A percentile compares a stretch with the other conserved stretches of the same genome.
phyloP scores from a whole-genome alignment of 1,140 invertebrate species.

The Drosophila bocqueti region DNA sequence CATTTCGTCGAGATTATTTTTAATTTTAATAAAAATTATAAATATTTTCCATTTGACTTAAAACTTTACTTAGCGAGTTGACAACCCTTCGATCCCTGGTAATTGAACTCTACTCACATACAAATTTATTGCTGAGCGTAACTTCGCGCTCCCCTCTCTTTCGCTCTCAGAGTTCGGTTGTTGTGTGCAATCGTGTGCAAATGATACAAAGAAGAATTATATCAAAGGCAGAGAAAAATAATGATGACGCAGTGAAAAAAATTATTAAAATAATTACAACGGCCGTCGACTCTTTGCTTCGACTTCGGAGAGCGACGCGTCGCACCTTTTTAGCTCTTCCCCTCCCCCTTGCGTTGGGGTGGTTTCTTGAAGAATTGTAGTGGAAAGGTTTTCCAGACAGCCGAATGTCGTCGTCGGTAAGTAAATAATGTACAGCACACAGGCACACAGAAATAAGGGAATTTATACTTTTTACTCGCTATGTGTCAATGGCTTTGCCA shows the following conservation, averaged over 20 bases:
- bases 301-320: slow-evolving; percentile 41
- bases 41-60: background rate
- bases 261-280: slow-evolving; percentile 83
- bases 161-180: slow-evolving; percentile 18
- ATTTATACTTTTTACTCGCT: slow-evolving; percentile 40
- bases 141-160: slow-evolving; percentile 41
- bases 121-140: slow-evolving; percentile 48
- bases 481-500: slow-evolving; percentile 63
- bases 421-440: slow-evolving; percentile 33
- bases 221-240: slow-evolving; percentile 82
- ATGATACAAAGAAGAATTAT: slow-evolving; percentile 83
- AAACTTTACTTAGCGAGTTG: slow-evolving; percentile 4
- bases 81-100: slow-evolving; percentile 55
- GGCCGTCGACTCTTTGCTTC: slow-evolving; percentile 63
- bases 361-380: slow-evolving; percentile 74
- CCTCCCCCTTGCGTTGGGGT: slow-evolving; percentile 43
- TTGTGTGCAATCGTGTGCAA: slow-evolving; percentile 76
- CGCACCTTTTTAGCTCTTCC: slow-evolving; percentile 63
- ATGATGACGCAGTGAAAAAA: slow-evolving; percentile 82
- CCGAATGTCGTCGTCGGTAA: slow-evolving; percentile 17
- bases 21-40: background rate
- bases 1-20: too few relatives aligned
- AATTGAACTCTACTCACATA: slow-evolving; percentile 71
- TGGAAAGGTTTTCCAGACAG: slow-evolving; percentile 73
- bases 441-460: slow-evolving; percentile 20